A percentile compares a stretch with the other conserved stretches of the same genome.
Evolutionary conservation across 2,113 vertebrate genomes (phyloP).

Genomic region (Hemiprocne comata): DNA sequence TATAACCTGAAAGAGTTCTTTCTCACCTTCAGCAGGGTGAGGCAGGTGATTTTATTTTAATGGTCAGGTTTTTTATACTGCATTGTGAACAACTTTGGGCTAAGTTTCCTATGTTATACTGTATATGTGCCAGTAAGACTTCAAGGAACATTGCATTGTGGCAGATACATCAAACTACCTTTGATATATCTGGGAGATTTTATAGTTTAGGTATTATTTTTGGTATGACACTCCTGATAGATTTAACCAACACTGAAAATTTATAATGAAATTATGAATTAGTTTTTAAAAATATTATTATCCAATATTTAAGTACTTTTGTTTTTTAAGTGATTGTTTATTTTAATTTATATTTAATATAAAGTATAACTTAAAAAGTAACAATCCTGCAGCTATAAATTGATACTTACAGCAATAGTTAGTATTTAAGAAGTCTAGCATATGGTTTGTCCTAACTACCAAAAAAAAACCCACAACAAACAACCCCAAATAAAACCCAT

Average conservation of each 20-base stretch:
- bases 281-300: background rate
- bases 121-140: background rate
- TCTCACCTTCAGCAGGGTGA: background rate
- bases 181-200: background rate
- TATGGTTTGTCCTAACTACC: background rate
- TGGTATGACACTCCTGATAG: background rate
- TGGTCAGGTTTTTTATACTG: background rate
- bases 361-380: background rate
- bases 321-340: accelerated
- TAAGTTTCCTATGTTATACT: background rate
- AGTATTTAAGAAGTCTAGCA: background rate
- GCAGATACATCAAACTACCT: background rate
- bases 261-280: background rate
- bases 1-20: background rate
- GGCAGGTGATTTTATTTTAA: background rate
- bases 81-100: background rate
- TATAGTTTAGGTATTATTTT: background rate
- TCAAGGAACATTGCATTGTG: background rate
- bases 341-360: background rate
- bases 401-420: background rate
- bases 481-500: background rate
- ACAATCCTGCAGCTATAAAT: background rate
- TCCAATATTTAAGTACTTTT: background rate
- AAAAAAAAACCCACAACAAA: no score
- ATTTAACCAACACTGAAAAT: background rate